These are phyloP conservation scores for Lithobates sylvaticus DNA, from an alignment of 2,797 vertebrate species.

Conservation along the genomic window DNA sequence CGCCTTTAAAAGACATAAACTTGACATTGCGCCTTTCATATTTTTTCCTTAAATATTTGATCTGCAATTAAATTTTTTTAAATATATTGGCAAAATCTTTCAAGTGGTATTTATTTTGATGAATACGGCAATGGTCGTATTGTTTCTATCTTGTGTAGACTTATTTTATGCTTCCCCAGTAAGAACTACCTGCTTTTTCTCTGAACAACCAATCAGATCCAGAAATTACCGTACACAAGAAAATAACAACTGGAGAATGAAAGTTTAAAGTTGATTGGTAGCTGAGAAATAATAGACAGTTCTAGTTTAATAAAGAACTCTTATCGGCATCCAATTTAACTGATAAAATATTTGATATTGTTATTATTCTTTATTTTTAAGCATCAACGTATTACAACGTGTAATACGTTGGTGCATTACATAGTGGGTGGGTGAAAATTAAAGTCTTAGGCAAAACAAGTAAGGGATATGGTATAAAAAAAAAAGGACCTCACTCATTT, in stretches of 20 bases:
- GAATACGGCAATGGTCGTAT: constrained; percentile 20
- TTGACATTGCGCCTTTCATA: constrained; percentile 70
- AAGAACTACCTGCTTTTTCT: not conserved
- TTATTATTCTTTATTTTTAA: no score
- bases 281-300: not conserved
- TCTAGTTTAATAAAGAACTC: not conserved
- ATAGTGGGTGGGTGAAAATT: no score
- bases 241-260: not conserved
- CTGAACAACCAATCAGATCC: not conserved
- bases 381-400: no score
- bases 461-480: no score
- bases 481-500: no score
- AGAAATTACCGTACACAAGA: not conserved
- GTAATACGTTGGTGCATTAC: no score
- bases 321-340: no score
- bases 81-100: constrained; percentile 22
- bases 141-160: not conserved
- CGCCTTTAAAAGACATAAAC: constrained; percentile 65
- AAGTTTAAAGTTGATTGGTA: not conserved
- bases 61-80: constrained; percentile 62
- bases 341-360: no score
- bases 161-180: not conserved
- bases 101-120: constrained; percentile 41
- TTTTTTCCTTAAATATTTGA: constrained; percentile 67
- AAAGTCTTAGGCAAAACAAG: no score